Evolutionary conservation across 2,113 vertebrate species (phyloP).

Genomic region (Edolisoma coerulescens): DNA sequence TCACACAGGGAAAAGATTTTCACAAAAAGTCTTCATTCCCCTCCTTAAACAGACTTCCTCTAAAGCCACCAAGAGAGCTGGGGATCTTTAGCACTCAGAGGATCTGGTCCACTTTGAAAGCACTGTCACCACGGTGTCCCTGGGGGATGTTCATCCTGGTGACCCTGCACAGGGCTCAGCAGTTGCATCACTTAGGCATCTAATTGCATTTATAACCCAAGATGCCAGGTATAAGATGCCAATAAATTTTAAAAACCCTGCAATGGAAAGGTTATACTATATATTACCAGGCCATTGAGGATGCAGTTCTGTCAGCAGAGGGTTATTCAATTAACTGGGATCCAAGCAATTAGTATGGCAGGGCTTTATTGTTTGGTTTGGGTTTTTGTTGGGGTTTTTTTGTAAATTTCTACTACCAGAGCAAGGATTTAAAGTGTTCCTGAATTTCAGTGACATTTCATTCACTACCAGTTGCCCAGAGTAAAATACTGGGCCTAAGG

Average conservation of each 20-base stretch:
- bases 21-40: background rate
- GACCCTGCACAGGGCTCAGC: background rate
- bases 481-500: background rate
- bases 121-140: background rate
- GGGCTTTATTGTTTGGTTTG: background rate
- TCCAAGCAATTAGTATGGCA: background rate
- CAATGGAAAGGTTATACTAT: background rate
- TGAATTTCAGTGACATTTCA: background rate
- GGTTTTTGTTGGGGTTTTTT: background rate
- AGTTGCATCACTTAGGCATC: background rate
- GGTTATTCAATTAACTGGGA: background rate
- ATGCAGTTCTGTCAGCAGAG: background rate
- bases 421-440: background rate
- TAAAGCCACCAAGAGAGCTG: background rate
- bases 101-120: background rate
- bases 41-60: background rate
- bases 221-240: background rate
- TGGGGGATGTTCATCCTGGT: background rate
- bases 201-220: background rate
- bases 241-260: background rate
- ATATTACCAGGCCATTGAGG: background rate
- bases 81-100: background rate
- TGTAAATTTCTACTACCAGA: background rate
- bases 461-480: background rate
- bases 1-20: background rate